Evolutionary conservation across 2,888 invertebrate species (phyloP).

Genomic region (Selenia dentaria): DNA sequence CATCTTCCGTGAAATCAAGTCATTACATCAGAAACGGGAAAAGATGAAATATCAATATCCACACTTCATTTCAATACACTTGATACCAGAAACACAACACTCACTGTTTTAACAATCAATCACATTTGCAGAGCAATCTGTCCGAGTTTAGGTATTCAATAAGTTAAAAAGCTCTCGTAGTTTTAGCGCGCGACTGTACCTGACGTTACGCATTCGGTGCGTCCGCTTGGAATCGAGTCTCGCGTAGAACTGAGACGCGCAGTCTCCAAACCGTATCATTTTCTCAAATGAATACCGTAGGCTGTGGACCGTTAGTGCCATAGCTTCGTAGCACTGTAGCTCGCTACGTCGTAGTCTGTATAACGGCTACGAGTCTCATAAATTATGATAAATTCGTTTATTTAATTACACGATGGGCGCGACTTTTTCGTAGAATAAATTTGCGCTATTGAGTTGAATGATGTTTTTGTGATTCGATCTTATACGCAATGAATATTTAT

Average conservation of each 20-base stretch:
- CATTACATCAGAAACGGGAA: constrained; percentile 17
- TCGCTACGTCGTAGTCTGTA: constrained; percentile 42
- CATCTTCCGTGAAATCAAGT: constrained; percentile 21
- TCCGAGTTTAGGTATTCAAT: constrained; percentile 16
- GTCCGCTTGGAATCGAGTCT: constrained; percentile 46
- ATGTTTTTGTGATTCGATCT: constrained; percentile 1
- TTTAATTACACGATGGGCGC: constrained; percentile 47
- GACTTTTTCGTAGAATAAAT: constrained; percentile 10
- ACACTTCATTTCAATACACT: constrained; percentile 34
- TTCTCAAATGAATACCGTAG: constrained; percentile 51
- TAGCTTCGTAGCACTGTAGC: constrained; percentile 36
- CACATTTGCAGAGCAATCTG: constrained; percentile 50
- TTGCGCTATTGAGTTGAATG: constrained; percentile 4
- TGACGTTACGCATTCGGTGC: constrained; percentile 11
- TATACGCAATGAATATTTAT: neutral
- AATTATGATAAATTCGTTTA: constrained; percentile 54
- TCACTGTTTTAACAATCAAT: constrained; percentile 56
- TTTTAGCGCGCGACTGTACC: constrained; percentile 19
- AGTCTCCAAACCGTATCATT: constrained; percentile 67
- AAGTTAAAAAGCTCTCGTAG: constrained; percentile 13
- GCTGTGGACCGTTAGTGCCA: constrained; percentile 17
- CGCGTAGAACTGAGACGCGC: constrained; percentile 73
- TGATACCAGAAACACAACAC: constrained; percentile 49
- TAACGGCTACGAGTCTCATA: constrained; percentile 35
- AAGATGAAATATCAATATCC: constrained; percentile 11